phyloP scores from a whole-genome alignment of 37 sponge, comb jelly and placozoan species.

The Beroe ovata region DNA sequence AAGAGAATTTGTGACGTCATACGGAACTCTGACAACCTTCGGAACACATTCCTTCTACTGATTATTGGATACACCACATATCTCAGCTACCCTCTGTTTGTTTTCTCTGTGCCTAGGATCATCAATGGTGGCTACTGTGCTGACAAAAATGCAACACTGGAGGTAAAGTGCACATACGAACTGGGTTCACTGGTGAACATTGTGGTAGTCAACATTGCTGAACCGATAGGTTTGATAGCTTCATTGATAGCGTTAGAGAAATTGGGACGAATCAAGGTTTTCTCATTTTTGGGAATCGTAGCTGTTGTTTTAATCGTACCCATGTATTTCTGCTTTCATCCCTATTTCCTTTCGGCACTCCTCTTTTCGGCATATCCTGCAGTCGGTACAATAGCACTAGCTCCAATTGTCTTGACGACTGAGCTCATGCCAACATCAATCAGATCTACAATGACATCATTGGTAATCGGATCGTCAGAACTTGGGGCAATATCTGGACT shows the following conservation, averaged over 20 bases:
- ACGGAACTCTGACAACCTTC: neutral
- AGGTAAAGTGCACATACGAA: neutral
- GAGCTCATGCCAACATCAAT: neutral
- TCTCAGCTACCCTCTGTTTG: neutral
- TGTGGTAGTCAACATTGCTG: neutral
- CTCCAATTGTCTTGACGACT: neutral
- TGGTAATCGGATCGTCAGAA: neutral
- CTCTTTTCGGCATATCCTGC: neutral
- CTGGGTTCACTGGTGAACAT: neutral
- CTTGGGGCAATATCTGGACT: neutral
- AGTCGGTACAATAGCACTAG: neutral
- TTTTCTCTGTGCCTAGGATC: neutral
- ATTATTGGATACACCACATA: neutral
- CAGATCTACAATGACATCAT: neutral
- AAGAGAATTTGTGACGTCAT: neutral
- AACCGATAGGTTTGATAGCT: neutral
- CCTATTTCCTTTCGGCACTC: neutral
- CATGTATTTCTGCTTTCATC: neutral
- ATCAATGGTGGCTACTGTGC: neutral
- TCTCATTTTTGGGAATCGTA: neutral
- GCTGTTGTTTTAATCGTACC: neutral
- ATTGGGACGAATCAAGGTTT: neutral
- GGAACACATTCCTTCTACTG: neutral
- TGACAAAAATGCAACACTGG: neutral
- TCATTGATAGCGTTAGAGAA: neutral